These are phyloP conservation scores for Pollimyrus isidori DNA, from an alignment of 2,113 vertebrate genomes.

Conservation along the genomic window DNA sequence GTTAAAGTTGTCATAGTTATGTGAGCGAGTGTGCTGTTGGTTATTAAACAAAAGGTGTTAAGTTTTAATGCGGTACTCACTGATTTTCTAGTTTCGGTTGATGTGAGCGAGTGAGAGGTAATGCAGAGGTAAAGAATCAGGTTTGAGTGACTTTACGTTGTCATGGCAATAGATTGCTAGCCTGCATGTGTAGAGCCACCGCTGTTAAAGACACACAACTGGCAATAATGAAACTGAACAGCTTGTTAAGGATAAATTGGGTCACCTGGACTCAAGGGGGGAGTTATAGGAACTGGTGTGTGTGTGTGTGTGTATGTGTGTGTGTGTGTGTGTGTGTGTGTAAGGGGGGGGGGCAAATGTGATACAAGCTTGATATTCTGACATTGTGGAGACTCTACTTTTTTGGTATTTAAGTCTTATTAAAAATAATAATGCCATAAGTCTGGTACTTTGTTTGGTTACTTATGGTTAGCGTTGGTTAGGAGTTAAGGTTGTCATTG, in stretches of 20 bases:
- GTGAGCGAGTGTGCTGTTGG: background rate
- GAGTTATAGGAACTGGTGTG: background rate
- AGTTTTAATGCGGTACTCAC: background rate
- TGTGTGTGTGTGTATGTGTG: background rate
- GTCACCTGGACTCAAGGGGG: background rate
- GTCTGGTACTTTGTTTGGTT: no score
- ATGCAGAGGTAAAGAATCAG: background rate
- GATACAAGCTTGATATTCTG: background rate
- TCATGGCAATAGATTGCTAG: background rate
- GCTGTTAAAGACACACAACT: background rate
- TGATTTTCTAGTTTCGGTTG: background rate
- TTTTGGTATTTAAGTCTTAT: background rate
- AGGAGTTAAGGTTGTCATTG: background rate
- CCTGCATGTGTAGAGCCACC: background rate
- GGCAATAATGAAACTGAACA: background rate
- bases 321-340: background rate
- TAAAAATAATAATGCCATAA: background rate
- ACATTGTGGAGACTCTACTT: background rate
- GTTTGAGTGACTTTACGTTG: background rate
- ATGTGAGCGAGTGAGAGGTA: background rate
- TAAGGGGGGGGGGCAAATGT: no score
- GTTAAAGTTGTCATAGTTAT: no score
- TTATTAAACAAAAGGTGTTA: background rate
- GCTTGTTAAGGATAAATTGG: background rate
- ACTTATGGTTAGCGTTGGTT: no score